These are phyloP conservation scores for Brevipalpus yothersi DNA, from an alignment of 1,140 invertebrate genomes.

Conservation along the genomic window DNA sequence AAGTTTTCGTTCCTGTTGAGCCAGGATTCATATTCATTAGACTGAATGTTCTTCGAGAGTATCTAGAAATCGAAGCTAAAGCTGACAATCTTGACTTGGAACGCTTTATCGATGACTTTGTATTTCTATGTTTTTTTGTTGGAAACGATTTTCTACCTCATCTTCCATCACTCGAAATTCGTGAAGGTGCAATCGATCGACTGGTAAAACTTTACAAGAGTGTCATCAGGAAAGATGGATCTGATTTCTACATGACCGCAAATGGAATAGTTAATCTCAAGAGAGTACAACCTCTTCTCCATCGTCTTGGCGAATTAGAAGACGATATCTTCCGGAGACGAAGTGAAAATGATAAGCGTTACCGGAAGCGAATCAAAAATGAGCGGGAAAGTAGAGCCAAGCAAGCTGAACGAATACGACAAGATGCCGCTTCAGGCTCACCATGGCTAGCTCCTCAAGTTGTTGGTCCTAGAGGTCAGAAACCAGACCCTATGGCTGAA, in stretches of 20 bases:
- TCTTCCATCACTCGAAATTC: conserved; percentile 88
- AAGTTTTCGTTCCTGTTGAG: conserved; percentile 24
- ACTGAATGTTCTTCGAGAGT: conserved; percentile 76
- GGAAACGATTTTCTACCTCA: conserved; percentile 99
- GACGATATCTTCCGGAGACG: conserved; percentile 90
- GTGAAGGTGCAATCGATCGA: conserved; percentile 89
- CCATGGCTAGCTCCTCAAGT: neutral
- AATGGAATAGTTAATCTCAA: conserved; percentile 77
- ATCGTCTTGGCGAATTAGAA: conserved; percentile 71
- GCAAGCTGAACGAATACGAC: neutral
- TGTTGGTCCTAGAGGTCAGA: neutral
- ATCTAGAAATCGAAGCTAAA: conserved; percentile 39
- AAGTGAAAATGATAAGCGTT: conserved; percentile 58
- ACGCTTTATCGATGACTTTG: conserved; percentile 87
- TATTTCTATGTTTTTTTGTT: conserved; percentile 99
- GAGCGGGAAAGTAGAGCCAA: neutral
- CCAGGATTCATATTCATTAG: conserved; percentile 69
- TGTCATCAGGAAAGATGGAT: neutral
- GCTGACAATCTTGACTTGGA: conserved; percentile 24
- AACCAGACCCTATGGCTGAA: neutral
- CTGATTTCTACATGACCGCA: conserved; percentile 48
- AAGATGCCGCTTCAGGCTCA: neutral
- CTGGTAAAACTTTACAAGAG: conserved; percentile 85
- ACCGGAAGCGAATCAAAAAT: conserved; percentile 22
- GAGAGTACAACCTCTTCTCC: conserved; percentile 63